A percentile compares a stretch with the other conserved stretches of the same genome.
These are phyloP conservation scores for Pangasius krempfi DNA, from an alignment of 2,797 vertebrate species.

Conservation along the genomic window DNA sequence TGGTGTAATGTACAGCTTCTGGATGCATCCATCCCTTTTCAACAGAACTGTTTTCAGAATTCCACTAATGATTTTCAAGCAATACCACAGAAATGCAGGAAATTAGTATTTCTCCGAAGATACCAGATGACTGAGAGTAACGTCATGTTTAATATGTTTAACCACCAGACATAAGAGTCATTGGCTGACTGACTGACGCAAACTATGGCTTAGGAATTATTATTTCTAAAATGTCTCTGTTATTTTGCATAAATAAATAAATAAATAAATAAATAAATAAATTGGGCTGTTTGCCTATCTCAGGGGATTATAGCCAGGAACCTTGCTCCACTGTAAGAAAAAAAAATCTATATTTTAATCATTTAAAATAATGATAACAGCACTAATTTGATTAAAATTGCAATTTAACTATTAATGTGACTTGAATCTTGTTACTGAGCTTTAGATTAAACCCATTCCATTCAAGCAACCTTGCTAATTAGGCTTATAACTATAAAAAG, in stretches of 20 bases:
- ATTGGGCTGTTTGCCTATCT: background rate
- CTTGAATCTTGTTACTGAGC: background rate
- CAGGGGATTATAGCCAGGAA: background rate
- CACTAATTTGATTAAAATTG: background rate
- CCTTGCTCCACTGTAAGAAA: background rate
- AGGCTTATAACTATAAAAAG: background rate
- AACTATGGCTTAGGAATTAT: background rate
- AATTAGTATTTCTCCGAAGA: background rate
- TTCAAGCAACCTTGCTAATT: background rate
- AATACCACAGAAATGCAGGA: background rate
- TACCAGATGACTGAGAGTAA: background rate
- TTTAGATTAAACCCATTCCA: background rate
- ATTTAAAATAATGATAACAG: no score
- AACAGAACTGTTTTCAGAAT: background rate
- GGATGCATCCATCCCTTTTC: background rate
- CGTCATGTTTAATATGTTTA: background rate
- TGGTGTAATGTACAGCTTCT: background rate
- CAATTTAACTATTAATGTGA: background rate
- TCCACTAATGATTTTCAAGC: background rate
- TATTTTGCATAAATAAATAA: background rate
- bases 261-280: background rate
- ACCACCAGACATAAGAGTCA: background rate
- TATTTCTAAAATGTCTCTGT: background rate
- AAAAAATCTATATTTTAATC: background rate
- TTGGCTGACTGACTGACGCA: background rate